Conservation (phyloP, 2,797 vertebrate species). For the Mormyrops boulengeri region DNA sequence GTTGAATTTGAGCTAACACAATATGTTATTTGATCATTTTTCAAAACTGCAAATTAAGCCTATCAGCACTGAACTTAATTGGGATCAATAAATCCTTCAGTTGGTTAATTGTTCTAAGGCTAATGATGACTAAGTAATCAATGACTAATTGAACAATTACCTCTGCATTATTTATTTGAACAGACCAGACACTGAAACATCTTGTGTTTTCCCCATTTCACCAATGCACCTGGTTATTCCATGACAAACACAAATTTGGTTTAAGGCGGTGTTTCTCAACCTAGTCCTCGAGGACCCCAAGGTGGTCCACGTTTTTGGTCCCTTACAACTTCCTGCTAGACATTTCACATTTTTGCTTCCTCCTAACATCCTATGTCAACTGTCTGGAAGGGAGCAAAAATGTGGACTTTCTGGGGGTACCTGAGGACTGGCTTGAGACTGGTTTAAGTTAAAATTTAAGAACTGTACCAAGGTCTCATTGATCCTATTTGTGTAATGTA, state of each 20-base stretch:
- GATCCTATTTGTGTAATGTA: not conserved
- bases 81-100: constrained; percentile 2
- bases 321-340: not conserved
- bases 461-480: not conserved
- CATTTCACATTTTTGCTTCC: not conserved
- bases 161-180: not conserved
- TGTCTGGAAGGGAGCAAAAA: not conserved
- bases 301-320: not conserved
- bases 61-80: not conserved
- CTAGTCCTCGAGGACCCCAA: not conserved
- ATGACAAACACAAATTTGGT: not conserved
- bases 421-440: not conserved
- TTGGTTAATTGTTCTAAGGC: constrained; percentile 5
- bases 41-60: constrained; percentile 1
- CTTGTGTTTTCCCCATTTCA: not conserved
- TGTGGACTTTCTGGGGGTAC: not conserved
- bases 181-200: not conserved
- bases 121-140: not conserved
- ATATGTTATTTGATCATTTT: constrained; percentile 4
- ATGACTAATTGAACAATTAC: not conserved
- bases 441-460: not conserved
- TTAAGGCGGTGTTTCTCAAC: not conserved
- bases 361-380: not conserved
- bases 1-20: not conserved
- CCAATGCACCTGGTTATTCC: not conserved